These are phyloP conservation scores for Leucopsar rothschildi DNA, from an alignment of 2,113 vertebrate species.

Conservation along the genomic window DNA sequence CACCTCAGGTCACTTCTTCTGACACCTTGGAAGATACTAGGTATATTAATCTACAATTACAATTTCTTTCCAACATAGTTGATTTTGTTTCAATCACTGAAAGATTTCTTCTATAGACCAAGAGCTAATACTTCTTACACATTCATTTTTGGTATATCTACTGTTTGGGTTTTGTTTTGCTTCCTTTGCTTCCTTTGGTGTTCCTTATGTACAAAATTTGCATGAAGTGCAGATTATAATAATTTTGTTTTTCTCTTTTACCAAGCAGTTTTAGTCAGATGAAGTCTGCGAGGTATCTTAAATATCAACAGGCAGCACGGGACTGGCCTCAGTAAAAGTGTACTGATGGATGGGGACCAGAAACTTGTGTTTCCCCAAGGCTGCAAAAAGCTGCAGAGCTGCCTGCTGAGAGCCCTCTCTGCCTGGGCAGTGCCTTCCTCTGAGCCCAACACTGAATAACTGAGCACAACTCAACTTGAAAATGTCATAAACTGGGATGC, in stretches of 20 bases:
- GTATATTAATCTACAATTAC: not conserved
- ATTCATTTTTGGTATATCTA: not conserved
- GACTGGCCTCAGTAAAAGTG: not conserved
- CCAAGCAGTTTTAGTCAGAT: not conserved
- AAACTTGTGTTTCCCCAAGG: fast-evolving
- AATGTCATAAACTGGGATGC: not conserved
- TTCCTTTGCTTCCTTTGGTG: not conserved
- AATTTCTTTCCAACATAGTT: not conserved
- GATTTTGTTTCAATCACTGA: not conserved
- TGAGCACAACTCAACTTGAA: not conserved
- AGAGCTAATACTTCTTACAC: not conserved
- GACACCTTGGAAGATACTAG: not conserved
- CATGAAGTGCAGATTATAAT: not conserved
- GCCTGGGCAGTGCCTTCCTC: not conserved
- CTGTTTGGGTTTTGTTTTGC: not conserved
- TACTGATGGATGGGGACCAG: no score
- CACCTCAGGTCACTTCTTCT: not conserved
- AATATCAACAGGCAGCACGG: not conserved
- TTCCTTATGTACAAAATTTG: not conserved
- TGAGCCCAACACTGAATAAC: not conserved
- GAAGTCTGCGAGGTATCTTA: not conserved
- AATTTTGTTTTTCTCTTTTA: not conserved
- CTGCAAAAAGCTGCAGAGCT: not conserved
- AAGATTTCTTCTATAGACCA: not conserved
- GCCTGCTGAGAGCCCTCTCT: not conserved